Evolutionary conservation across 2,797 vertebrate species (phyloP).

Genomic region (Gouania willdenowi): DNA sequence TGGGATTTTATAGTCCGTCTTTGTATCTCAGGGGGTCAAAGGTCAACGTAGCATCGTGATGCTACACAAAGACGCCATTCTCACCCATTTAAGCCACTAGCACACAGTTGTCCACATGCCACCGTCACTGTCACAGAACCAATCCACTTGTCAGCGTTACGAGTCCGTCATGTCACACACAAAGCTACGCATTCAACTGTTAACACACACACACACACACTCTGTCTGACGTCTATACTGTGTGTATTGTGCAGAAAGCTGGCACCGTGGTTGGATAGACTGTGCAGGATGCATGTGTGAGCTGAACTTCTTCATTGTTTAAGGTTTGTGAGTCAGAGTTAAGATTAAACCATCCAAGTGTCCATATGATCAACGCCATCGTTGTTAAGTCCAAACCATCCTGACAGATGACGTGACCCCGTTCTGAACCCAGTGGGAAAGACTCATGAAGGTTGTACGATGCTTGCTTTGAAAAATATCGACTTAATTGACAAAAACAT

Average conservation of each 20-base stretch:
- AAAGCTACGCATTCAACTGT: constrained; percentile 54
- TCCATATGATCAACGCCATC: not conserved
- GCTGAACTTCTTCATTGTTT: constrained; percentile 27
- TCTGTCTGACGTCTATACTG: constrained; percentile 36
- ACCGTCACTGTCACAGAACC: constrained; percentile 50
- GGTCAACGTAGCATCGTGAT: constrained; percentile 32
- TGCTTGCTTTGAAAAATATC: too few relatives aligned
- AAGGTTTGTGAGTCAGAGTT: constrained; percentile 17
- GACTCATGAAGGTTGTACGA: not conserved
- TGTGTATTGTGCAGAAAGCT: constrained; percentile 21
- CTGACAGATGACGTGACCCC: not conserved
- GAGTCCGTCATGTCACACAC: constrained; percentile 41
- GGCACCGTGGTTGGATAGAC: constrained; percentile 30
- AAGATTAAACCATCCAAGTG: constrained; percentile 29
- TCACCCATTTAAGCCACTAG: constrained; percentile 7
- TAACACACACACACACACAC: constrained; percentile 55
- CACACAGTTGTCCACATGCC: constrained; percentile 38
- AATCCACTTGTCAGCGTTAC: constrained; percentile 58
- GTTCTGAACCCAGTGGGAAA: not conserved
- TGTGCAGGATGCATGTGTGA: not conserved
- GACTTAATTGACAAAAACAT: too few relatives aligned
- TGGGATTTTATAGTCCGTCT: constrained; percentile 10
- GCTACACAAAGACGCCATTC: constrained; percentile 51
- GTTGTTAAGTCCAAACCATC: constrained; percentile 20
- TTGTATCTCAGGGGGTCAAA: constrained; percentile 24